These are phyloP conservation scores for Chymomyza procnemis DNA, from an alignment of 2,888 invertebrate species.

Conservation along the genomic window DNA sequence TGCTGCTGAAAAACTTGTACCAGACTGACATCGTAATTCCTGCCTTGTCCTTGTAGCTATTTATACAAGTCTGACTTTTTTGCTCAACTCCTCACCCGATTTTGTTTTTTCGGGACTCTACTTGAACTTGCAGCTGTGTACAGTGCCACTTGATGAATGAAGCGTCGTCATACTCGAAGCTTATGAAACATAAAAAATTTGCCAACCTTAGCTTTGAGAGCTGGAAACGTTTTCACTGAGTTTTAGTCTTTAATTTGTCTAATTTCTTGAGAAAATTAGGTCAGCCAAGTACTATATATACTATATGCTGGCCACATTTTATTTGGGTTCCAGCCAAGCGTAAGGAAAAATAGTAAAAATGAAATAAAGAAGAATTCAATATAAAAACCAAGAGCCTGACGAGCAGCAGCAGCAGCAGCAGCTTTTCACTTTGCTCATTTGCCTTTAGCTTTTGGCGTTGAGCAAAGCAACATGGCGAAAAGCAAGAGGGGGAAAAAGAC, in stretches of 20 bases:
- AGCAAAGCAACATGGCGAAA: neutral
- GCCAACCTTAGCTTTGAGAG: neutral
- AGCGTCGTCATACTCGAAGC: neutral
- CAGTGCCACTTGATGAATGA: neutral
- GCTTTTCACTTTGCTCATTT: neutral
- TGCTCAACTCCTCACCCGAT: neutral
- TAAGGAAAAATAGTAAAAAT: neutral
- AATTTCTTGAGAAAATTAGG: neutral
- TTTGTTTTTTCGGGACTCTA: neutral
- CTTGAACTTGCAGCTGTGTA: neutral
- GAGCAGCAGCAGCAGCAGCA: neutral
- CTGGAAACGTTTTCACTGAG: too few species aligned
- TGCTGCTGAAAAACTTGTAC: neutral
- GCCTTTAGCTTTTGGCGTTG: neutral
- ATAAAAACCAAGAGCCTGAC: neutral
- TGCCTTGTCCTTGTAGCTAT: conserved; percentile 19
- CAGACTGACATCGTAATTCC: conserved; percentile 4
- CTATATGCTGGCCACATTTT: neutral
- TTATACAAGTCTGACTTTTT: conserved; percentile 18
- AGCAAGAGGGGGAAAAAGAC: neutral
- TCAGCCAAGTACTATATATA: neutral
- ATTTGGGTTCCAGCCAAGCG: neutral
- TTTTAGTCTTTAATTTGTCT: neutral
- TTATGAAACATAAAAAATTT: neutral
- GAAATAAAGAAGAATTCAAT: neutral